These are phyloP conservation scores for Synergus umbraculus DNA, from an alignment of 2,888 invertebrate genomes.

Conservation along the genomic window DNA sequence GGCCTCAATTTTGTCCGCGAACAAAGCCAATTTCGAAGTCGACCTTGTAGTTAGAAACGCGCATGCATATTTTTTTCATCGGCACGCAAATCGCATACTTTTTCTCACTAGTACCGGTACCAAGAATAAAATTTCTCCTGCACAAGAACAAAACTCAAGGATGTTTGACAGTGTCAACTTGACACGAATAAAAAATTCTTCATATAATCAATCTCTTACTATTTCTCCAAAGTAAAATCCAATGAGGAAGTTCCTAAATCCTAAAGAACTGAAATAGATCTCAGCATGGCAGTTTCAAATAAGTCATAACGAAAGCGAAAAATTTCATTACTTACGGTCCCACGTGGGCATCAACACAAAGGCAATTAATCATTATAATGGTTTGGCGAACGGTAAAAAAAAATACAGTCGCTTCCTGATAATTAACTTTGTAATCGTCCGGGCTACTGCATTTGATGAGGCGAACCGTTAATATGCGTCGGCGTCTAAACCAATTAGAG, in stretches of 20 bases:
- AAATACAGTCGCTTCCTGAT: conserved; percentile 38
- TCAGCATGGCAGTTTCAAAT: conserved; percentile 11
- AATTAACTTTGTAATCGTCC: conserved; percentile 38
- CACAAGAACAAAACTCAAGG: too few species aligned
- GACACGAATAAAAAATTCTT: background rate
- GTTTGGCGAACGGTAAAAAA: conserved; percentile 35
- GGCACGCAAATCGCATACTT: background rate
- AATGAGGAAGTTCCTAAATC: background rate
- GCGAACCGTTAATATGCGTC: conserved; percentile 13
- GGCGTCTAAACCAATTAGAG: conserved; percentile 36
- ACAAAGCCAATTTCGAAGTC: conserved; percentile 54
- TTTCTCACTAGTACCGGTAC: background rate
- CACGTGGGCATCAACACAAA: conserved; percentile 36
- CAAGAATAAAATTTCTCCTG: background rate
- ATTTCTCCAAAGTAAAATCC: background rate
- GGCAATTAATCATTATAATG: conserved; percentile 40
- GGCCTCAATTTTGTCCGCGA: conserved; percentile 47
- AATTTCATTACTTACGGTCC: conserved; percentile 31
- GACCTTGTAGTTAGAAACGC: conserved; percentile 15
- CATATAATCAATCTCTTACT: background rate
- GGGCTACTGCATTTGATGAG: conserved; percentile 39
- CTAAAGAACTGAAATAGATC: background rate
- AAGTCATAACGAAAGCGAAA: conserved; percentile 33
- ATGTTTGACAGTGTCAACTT: too few species aligned
- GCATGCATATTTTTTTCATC: conserved; percentile 15